Conservation (phyloP, 2,888 invertebrate species). For the Prosapia bicincta region DNA sequence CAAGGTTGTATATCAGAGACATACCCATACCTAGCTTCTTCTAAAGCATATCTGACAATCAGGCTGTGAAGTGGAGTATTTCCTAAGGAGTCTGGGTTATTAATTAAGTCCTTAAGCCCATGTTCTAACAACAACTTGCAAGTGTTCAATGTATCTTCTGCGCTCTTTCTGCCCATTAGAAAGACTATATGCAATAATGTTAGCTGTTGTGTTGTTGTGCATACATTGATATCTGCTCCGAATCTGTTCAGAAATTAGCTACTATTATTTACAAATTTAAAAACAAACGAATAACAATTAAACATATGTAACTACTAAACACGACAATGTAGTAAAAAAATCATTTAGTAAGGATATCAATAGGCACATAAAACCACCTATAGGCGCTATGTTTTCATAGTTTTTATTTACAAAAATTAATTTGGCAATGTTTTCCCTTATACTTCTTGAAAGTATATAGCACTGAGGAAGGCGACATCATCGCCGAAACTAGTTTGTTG, state of each 20-base stretch:
- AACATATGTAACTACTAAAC: too few species aligned
- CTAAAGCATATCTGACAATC: constrained; percentile 58
- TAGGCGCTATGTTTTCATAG: too few species aligned
- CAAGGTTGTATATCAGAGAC: constrained; percentile 54
- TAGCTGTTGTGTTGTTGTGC: constrained; percentile 69
- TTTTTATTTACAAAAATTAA: too few species aligned
- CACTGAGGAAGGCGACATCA: too few species aligned
- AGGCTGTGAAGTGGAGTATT: constrained; percentile 70
- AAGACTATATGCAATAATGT: constrained; percentile 66
- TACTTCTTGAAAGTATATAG: too few species aligned
- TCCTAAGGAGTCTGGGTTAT: constrained; percentile 66
- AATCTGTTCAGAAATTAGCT: constrained; percentile 47
- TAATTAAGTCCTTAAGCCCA: constrained; percentile 68
- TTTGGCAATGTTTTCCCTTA: too few species aligned
- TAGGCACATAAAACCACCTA: too few species aligned
- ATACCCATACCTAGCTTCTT: constrained; percentile 64
- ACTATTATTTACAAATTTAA: too few species aligned
- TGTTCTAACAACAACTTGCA: constrained; percentile 66
- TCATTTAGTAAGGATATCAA: too few species aligned
- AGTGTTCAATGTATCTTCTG: constrained; percentile 66
- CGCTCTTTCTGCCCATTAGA: constrained; percentile 63
- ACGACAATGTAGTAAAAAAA: too few species aligned
- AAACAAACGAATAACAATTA: too few species aligned
- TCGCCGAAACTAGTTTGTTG: too few species aligned
- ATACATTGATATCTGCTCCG: constrained; percentile 67